These are phyloP conservation scores for Sebastiscus tertius DNA, from an alignment of 2,797 vertebrate species.

Conservation along the genomic window DNA sequence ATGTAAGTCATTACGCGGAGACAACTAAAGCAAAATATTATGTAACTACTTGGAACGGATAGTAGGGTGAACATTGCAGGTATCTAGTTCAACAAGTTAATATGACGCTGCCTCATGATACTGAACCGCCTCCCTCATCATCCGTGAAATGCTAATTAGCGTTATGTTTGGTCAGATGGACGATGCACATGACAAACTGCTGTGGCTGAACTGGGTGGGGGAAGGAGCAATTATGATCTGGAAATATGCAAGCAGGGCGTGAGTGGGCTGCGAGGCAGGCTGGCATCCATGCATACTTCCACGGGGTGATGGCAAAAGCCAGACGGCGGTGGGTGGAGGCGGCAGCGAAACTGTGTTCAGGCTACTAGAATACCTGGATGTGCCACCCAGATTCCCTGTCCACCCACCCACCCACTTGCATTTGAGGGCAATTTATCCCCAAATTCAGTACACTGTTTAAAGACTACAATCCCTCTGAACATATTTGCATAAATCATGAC, in stretches of 20 bases:
- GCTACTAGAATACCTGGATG: no score
- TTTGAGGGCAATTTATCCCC: no score
- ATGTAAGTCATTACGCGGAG: background rate
- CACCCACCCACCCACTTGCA: no score
- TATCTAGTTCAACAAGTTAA: background rate
- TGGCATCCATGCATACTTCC: slow-evolving; percentile 58
- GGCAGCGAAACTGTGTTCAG: background rate
- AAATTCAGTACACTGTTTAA: no score
- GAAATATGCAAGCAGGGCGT: slow-evolving; percentile 38
- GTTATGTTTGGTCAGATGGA: slow-evolving; percentile 51
- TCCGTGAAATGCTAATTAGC: slow-evolving; percentile 40
- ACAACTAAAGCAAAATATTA: background rate
- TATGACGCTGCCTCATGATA: background rate
- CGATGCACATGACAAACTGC: slow-evolving; percentile 49
- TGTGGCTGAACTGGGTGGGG: background rate
- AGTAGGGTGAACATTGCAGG: background rate
- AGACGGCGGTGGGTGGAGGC: background rate
- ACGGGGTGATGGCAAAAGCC: slow-evolving; percentile 4
- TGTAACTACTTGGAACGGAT: background rate
- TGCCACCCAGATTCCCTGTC: no score
- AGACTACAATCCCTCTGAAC: no score
- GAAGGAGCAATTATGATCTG: slow-evolving; percentile 22
- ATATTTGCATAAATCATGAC: no score
- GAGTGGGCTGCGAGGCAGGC: slow-evolving; percentile 54
- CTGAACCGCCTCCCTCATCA: background rate